phyloP scores from a whole-genome alignment of 1,140 invertebrate species.

The Drosophila kikkawai region DNA sequence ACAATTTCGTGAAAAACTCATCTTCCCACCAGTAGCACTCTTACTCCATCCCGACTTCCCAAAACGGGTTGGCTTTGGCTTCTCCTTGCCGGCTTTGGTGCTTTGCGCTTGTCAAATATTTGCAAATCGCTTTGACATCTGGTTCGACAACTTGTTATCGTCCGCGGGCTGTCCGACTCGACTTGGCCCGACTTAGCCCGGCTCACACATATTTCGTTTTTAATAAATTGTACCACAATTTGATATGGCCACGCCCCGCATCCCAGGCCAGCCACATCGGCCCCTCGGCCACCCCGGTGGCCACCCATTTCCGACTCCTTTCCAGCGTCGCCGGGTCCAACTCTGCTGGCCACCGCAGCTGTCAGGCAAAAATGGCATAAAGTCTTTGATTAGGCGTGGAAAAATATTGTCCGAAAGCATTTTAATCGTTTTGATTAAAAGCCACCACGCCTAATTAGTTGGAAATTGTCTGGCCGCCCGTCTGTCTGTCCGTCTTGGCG shows the following conservation, averaged over 20 bases:
- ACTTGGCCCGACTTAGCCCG: conserved; percentile 50
- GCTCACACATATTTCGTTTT: conserved; percentile 80
- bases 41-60: neutral
- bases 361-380: conserved; percentile 79
- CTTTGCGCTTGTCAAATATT: conserved; percentile 83
- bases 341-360: conserved; percentile 61
- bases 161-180: conserved; percentile 36
- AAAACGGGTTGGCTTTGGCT: conserved; percentile 34
- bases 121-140: conserved; percentile 84
- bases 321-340: conserved; percentile 29
- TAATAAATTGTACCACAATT: conserved; percentile 84
- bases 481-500: neutral
- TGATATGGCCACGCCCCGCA: conserved; percentile 74
- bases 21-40: conserved; percentile 14
- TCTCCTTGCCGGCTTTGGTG: conserved; percentile 34
- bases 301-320: conserved; percentile 35
- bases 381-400: conserved; percentile 82
- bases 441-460: conserved; percentile 82
- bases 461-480: conserved; percentile 49
- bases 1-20: neutral
- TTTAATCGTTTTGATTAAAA: conserved; percentile 84
- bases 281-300: conserved; percentile 16
- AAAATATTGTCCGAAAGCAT: conserved; percentile 83
- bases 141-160: conserved; percentile 84
- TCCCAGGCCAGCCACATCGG: conserved; percentile 15